These are phyloP conservation scores for Agapornis roseicollis DNA, from an alignment of 2,113 vertebrate genomes.

Conservation along the genomic window DNA sequence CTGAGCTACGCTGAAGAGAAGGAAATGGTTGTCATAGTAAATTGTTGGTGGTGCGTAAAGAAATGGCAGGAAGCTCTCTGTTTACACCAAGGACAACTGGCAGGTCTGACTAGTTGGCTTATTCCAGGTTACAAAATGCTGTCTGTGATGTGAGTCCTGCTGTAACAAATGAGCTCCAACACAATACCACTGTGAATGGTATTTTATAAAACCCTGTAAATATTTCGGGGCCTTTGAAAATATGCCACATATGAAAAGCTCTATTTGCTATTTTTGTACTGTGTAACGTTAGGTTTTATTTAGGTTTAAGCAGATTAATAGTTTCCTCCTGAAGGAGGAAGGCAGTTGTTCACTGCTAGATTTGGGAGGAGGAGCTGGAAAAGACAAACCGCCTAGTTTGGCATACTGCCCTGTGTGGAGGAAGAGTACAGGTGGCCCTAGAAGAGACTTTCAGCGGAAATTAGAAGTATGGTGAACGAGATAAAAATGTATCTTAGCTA, in stretches of 20 bases:
- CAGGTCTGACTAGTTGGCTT: slow-evolving; percentile 34
- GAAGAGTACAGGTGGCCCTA: not conserved
- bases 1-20: not conserved
- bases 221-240: not conserved
- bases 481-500: not conserved
- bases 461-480: not conserved
- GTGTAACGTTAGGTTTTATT: not conserved
- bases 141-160: not conserved
- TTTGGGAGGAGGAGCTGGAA: slow-evolving; percentile 32
- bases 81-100: not conserved
- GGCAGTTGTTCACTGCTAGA: not conserved
- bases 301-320: not conserved
- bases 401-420: not conserved
- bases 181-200: not conserved
- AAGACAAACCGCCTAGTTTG: not conserved
- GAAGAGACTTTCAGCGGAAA: not conserved
- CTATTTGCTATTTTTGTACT: not conserved
- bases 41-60: not conserved
- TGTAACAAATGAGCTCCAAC: not conserved
- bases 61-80: not conserved
- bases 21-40: not conserved
- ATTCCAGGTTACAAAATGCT: not conserved
- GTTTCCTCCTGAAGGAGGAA: slow-evolving; percentile 27
- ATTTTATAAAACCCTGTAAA: not conserved
- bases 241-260: not conserved